A percentile compares a stretch with the other conserved stretches of the same genome.
Conservation (phyloP, 1,140 invertebrate species). For the Battus philenor region DNA sequence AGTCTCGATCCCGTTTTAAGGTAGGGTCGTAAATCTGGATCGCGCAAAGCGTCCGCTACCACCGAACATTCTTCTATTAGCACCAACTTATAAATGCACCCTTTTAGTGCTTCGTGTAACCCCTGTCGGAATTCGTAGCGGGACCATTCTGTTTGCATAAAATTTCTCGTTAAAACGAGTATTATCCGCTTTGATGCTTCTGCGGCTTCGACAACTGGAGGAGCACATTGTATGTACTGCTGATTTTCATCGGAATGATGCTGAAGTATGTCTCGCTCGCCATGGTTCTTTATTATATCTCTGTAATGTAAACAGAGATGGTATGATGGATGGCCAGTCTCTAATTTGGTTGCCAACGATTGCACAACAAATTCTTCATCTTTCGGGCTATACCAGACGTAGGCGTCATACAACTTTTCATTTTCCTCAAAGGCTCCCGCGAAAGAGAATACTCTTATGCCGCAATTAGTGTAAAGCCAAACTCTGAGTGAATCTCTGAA, state of each 20-base stretch:
- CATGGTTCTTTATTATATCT: constrained; percentile 74
- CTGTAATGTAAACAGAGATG: constrained; percentile 92
- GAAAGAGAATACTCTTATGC: constrained; percentile 85
- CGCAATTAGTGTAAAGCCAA: constrained; percentile 92
- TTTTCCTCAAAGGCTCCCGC: constrained; percentile 81
- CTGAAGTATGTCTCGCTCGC: constrained; percentile 48
- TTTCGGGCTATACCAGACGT: constrained; percentile 94
- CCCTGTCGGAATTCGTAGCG: constrained; percentile 89
- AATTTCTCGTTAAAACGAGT: constrained; percentile 87
- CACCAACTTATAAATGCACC: constrained; percentile 88
- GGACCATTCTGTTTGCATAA: constrained; percentile 91
- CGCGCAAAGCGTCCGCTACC: constrained; percentile 86
- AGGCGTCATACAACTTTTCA: constrained; percentile 94
- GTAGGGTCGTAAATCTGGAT: constrained; percentile 91
- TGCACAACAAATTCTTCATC: constrained; percentile 93
- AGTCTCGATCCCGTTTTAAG: constrained; percentile 89
- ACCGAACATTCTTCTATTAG: constrained; percentile 88
- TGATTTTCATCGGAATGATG: constrained; percentile 74
- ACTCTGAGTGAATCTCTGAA: constrained; percentile 89
- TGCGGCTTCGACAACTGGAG: constrained; percentile 89
- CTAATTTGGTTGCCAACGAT: constrained; percentile 88
- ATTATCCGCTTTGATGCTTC: constrained; percentile 89
- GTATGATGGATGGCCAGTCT: constrained; percentile 84
- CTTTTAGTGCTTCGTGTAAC: constrained; percentile 90
- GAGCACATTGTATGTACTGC: constrained; percentile 83